Percentiles rank a stretch among this genome's conserved stretches.
phyloP scores from a whole-genome alignment of 2,888 invertebrate genomes.

The Orgyia antiqua region DNA sequence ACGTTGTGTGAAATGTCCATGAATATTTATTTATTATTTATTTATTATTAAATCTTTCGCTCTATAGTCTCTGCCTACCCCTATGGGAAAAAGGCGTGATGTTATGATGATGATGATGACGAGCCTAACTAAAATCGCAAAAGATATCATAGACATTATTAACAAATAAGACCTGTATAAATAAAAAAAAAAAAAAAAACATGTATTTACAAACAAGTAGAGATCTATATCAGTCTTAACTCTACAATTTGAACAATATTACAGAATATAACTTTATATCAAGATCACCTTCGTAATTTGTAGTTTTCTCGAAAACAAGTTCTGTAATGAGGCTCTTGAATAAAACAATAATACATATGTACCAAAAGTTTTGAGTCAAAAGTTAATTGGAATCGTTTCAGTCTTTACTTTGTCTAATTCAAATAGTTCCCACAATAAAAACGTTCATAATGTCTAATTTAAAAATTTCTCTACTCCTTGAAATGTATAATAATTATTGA shows the following conservation, averaged over 20 bases:
- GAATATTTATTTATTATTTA: too few species aligned
- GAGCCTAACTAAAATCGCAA: too few species aligned
- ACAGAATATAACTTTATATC: constrained; percentile 39
- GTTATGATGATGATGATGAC: too few species aligned
- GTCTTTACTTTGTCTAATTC: constrained; percentile 8
- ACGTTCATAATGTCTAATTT: too few species aligned
- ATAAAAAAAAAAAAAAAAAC: background rate
- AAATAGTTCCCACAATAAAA: constrained; percentile 23
- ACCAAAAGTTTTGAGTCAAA: constrained; percentile 18
- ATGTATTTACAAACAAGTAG: background rate
- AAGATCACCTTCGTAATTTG: constrained; percentile 62
- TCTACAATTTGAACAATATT: constrained; percentile 40
- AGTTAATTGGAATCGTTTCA: constrained; percentile 38
- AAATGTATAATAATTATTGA: too few species aligned
- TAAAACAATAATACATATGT: constrained; percentile 24
- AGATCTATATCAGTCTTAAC: constrained; percentile 25
- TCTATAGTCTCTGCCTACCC: too few species aligned
- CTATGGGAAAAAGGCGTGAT: too few species aligned
- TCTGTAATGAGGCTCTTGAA: constrained; percentile 38
- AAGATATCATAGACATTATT: too few species aligned
- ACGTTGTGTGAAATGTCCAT: too few species aligned
- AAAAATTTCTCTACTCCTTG: too few species aligned
- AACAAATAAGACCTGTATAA: too few species aligned
- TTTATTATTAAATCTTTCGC: too few species aligned
- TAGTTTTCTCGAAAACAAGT: constrained; percentile 53